Percentiles rank a stretch among this genome's conserved stretches.
phyloP scores from a whole-genome alignment of 1,140 invertebrate genomes.

The Harpegnathos saltator region DNA sequence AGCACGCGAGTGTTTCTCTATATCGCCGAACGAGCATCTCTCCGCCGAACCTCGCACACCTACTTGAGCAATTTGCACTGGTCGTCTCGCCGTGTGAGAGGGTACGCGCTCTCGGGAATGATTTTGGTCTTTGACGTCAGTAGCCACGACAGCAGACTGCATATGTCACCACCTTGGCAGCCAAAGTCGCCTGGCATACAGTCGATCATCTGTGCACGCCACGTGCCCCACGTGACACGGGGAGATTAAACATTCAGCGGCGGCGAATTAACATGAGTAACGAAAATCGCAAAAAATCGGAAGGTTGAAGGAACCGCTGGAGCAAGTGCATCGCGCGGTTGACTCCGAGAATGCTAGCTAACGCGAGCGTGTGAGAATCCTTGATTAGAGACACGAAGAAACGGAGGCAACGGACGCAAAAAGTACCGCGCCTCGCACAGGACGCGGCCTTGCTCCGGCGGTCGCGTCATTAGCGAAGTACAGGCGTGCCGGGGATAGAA shows the following conservation, averaged over 20 bases:
- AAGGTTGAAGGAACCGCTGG: not conserved
- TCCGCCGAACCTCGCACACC: conserved; percentile 27
- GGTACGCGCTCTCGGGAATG: conserved; percentile 88
- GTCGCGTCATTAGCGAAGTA: conserved; percentile 10
- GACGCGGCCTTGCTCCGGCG: not conserved
- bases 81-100: conserved; percentile 87
- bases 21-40: conserved; percentile 24
- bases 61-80: conserved; percentile 87
- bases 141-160: conserved; percentile 91
- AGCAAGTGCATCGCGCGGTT: not conserved
- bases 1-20: conserved; percentile 3
- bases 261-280: not conserved
- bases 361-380: too few species aligned
- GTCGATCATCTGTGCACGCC: conserved; percentile 90
- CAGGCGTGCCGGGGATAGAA: conserved; percentile 20
- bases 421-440: not conserved
- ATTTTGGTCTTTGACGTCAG: conserved; percentile 87
- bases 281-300: not conserved
- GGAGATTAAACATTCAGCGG: not conserved
- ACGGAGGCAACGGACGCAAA: too few species aligned
- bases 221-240: not conserved
- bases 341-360: too few species aligned
- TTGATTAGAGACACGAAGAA: too few species aligned
- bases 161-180: conserved; percentile 94
- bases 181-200: conserved; percentile 92